These are phyloP conservation scores for Mya arenaria DNA, from an alignment of 1,140 invertebrate species.

Conservation along the genomic window DNA sequence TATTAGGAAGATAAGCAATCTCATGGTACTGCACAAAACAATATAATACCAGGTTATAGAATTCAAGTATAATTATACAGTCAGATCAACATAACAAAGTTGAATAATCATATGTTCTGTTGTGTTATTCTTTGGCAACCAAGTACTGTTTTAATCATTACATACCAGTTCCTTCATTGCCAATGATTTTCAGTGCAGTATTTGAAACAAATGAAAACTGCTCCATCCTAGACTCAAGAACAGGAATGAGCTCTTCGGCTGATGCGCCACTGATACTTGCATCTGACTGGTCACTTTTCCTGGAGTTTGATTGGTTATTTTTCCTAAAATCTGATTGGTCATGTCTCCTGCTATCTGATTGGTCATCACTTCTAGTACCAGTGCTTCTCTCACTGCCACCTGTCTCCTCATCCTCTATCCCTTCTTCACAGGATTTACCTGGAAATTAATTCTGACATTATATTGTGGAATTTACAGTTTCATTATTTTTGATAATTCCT, in stretches of 20 bases:
- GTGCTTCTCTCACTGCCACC: not conserved
- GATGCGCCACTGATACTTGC: not conserved
- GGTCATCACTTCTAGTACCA: not conserved
- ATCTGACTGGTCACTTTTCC: too few relatives aligned
- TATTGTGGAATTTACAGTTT: too few relatives aligned
- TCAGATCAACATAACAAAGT: too few relatives aligned
- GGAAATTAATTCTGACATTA: not conserved
- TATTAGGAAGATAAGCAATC: too few relatives aligned
- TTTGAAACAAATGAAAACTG: slow-evolving; percentile 36
- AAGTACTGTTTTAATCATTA: too few relatives aligned
- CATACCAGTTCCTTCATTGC: slow-evolving; percentile 27
- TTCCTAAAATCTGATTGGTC: not conserved
- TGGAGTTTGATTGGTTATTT: not conserved
- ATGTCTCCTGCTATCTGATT: not conserved
- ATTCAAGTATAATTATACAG: too few relatives aligned
- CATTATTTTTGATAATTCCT: too few relatives aligned
- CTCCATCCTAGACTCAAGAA: slow-evolving; percentile 38
- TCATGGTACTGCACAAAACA: too few relatives aligned
- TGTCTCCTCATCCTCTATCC: not conserved
- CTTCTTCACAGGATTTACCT: slow-evolving; percentile 16
- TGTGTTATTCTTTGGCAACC: too few relatives aligned
- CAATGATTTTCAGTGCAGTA: not conserved
- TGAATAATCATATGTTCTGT: too few relatives aligned
- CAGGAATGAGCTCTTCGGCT: too few relatives aligned
- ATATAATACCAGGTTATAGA: too few relatives aligned